A percentile compares a stretch with the other conserved stretches of the same genome.
Conservation (phyloP, 2,797 vertebrate genomes). For the Oreochromis mossambicus region DNA sequence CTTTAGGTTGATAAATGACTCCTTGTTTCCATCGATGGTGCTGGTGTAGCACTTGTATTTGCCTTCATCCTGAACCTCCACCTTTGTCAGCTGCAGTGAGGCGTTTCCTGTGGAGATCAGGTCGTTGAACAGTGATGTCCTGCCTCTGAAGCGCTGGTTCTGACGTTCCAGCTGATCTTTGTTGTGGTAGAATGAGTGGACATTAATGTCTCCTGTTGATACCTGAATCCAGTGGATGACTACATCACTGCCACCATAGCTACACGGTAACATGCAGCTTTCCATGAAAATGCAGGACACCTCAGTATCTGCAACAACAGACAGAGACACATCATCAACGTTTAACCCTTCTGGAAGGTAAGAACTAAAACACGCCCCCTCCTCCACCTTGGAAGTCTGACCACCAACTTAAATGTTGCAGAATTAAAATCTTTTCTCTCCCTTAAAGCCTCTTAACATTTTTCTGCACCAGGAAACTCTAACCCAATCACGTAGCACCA, state of each 20-base stretch:
- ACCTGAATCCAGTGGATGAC: not conserved
- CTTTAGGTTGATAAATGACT: too few species aligned
- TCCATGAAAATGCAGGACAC: not conserved
- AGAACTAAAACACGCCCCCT: too few species aligned
- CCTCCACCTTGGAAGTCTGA: not conserved
- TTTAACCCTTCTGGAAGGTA: too few species aligned
- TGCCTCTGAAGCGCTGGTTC: not conserved
- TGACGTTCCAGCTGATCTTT: too few species aligned
- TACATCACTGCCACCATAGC: not conserved
- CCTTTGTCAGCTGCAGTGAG: too few species aligned
- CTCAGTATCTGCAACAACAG: not conserved
- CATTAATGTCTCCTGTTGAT: not conserved
- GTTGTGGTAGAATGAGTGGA: not conserved
- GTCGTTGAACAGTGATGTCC: not conserved
- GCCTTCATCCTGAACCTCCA: too few species aligned
- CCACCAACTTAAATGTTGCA: too few species aligned
- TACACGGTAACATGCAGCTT: not conserved
- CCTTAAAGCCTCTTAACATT: too few species aligned
- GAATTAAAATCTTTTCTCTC: too few species aligned
- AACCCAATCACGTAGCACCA: too few species aligned
- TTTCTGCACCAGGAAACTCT: too few species aligned
- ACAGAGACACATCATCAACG: not conserved
- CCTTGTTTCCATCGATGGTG: not conserved
- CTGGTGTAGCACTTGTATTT: not conserved
- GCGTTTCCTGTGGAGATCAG: too few species aligned